phyloP scores from a whole-genome alignment of 2,113 vertebrate species.

The Zapus hudsonius region DNA sequence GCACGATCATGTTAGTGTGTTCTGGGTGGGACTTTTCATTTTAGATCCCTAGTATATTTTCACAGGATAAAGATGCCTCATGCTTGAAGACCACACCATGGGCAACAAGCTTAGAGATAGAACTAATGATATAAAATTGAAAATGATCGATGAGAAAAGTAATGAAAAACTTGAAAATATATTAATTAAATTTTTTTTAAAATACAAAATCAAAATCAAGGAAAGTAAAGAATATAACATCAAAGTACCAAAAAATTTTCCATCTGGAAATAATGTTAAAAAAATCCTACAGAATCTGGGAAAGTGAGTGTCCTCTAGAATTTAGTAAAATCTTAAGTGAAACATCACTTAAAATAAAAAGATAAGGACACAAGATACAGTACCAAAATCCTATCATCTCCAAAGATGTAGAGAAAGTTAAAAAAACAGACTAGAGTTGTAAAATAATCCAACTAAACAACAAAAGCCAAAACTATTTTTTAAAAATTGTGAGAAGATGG shows the following conservation, averaged over 20 bases:
- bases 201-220: not conserved
- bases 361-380: not conserved
- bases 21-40: not conserved
- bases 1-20: not conserved
- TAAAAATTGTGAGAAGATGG: too few relatives aligned
- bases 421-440: too few relatives aligned
- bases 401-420: too few relatives aligned
- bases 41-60: slow-evolving; percentile 18
- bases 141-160: slow-evolving; percentile 6
- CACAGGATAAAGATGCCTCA: too few relatives aligned
- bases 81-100: too few relatives aligned
- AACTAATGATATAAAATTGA: slow-evolving; percentile 17
- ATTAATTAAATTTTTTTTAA: too few relatives aligned
- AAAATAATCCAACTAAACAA: too few relatives aligned
- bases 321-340: not conserved
- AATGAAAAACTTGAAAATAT: not conserved
- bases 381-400: too few relatives aligned
- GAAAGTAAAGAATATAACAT: not conserved
- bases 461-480: too few relatives aligned
- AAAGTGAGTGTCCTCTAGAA: not conserved
- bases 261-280: not conserved
- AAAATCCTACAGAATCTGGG: not conserved
- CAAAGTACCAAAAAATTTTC: not conserved
- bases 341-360: not conserved
- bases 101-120: not conserved